Base-by-base conservation (phyloP, 2,113 vertebrate genomes). In the Sebastes schlegelii region DNA sequence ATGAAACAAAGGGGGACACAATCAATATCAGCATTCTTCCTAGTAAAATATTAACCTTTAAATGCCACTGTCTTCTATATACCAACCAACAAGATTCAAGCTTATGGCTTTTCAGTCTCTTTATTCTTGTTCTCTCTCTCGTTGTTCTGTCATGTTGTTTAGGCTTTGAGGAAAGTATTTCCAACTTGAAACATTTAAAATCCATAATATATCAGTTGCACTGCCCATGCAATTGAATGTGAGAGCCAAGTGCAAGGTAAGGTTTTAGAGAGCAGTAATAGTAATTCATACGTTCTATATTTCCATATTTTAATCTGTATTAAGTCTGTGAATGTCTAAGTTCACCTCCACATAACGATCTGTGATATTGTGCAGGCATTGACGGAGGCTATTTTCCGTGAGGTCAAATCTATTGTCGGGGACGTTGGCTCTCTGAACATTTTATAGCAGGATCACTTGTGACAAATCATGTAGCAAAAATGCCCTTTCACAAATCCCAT, bases 1-100 rank as follows among this genome's bases (percentile, higher is more conserved):
- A 58, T 75, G 14, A 64, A 85, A 79, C 40, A 78, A 78, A 9
- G 52, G 60, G 9, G 23, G 34, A 13, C 74, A 60, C 62, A 67
- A 92, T 91, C 91, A 83, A 88, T 92, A 87, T 55, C 49, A 49
- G 52, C 23, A 80, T 55, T 80, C 62, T 61, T 77, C 71, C 67
- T 63, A 4, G 64, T 67, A 46, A 78, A 88, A 83, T 90, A 85
- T 88, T 91, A 91, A 89, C 89, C 89, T 94, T 92, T 90, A 90
- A 92, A 92, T 89, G 87, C 57, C 81, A 89, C 64, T n/a, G 62
- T 66, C 58, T 82, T 66, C 58, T 82, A 26, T 12, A 4, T 23
- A 66, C 46, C 48, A 70, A 54, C 64, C 77, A 57, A 66, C 43
- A 73, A 65, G 57, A 74, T 64, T 48, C 48, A 57, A 34, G 21